These are phyloP conservation scores for Gymnoscopelus microlampas DNA, from an alignment of 2,797 vertebrate species.

Conservation along the genomic window DNA sequence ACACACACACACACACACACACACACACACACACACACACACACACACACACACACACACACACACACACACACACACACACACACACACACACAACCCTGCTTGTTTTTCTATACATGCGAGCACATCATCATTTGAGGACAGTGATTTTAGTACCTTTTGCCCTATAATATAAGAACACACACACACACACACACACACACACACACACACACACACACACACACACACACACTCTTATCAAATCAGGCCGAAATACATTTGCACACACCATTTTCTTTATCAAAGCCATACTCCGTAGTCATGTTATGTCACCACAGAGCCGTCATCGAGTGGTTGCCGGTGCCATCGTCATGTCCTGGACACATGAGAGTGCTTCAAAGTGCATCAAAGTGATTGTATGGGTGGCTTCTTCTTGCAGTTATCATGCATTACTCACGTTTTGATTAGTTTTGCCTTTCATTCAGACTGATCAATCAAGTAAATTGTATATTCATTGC, in stretches of 20 bases:
- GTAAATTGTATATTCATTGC: constrained; percentile 56
- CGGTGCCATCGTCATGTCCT: constrained; percentile 3
- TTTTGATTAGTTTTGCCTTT: constrained; percentile 64
- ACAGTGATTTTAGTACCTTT: too few relatives aligned
- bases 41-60: constrained; percentile 15
- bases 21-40: not conserved
- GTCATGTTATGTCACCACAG: not conserved
- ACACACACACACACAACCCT: not conserved
- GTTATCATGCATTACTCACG: constrained; percentile 54
- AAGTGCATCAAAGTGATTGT: constrained; percentile 54
- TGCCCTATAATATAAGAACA: too few relatives aligned
- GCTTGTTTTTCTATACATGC: too few relatives aligned
- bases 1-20: not conserved
- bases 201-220: not conserved
- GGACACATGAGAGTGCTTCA: constrained; percentile 25
- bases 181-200: constrained; percentile 5
- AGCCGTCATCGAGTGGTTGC: too few relatives aligned
- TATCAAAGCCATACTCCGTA: not conserved
- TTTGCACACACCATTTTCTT: not conserved
- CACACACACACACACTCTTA: not conserved
- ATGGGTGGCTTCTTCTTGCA: constrained; percentile 47
- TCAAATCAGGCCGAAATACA: not conserved
- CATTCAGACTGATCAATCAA: constrained; percentile 66
- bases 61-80: not conserved
- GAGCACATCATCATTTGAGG: too few relatives aligned